Evolutionary conservation across 1,140 invertebrate species (phyloP).

Genomic region (Sesamia nonagrioides): DNA sequence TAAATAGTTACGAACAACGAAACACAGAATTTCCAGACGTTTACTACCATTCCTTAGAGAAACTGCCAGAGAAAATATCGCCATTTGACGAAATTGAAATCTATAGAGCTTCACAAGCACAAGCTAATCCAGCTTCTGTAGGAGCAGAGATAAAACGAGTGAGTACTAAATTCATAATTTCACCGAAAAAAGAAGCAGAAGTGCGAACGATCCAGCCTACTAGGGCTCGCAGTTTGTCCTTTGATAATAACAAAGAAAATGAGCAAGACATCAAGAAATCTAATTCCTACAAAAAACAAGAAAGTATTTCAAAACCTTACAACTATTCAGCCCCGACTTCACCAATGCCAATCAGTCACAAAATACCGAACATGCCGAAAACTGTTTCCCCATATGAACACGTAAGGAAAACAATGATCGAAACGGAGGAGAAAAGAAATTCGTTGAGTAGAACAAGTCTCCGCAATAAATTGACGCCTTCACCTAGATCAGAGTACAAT

Average conservation of each 20-base stretch:
- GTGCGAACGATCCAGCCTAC: slow-evolving; percentile 82
- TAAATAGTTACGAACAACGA: slow-evolving; percentile 31
- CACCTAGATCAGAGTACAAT: slow-evolving; percentile 58
- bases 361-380: slow-evolving; percentile 79
- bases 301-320: slow-evolving; percentile 70
- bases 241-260: slow-evolving; percentile 65
- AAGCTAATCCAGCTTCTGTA: slow-evolving; percentile 76
- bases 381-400: slow-evolving; percentile 80
- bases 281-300: slow-evolving; percentile 40
- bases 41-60: slow-evolving; percentile 82
- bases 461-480: slow-evolving; percentile 65
- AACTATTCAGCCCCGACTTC: slow-evolving; percentile 83
- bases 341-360: slow-evolving; percentile 72
- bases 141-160: slow-evolving; percentile 85
- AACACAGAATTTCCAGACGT: slow-evolving; percentile 71
- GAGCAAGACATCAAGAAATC: slow-evolving; percentile 23
- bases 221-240: slow-evolving; percentile 79
- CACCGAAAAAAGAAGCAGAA: slow-evolving; percentile 85
- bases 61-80: slow-evolving; percentile 73
- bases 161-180: slow-evolving; percentile 83
- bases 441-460: slow-evolving; percentile 66
- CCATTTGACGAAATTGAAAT: slow-evolving; percentile 77
- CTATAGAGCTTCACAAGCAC: slow-evolving; percentile 72
- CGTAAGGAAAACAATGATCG: slow-evolving; percentile 75
- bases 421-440: slow-evolving; percentile 78